A percentile compares a stretch with the other conserved stretches of the same genome.
phyloP scores from a whole-genome alignment of 2,797 vertebrate species.

The Cyprinodon diabolis region DNA sequence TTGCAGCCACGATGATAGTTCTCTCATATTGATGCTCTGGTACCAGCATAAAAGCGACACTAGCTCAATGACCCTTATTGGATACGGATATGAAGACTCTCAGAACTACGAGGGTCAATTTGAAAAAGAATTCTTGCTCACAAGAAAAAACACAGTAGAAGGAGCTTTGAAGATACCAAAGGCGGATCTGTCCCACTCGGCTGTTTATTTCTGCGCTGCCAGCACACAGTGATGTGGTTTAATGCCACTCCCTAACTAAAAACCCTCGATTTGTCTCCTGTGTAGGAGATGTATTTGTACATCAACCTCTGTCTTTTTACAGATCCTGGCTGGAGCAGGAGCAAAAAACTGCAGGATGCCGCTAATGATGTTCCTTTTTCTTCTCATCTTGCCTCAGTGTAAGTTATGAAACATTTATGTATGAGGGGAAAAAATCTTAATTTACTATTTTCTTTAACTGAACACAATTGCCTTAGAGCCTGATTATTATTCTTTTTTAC shows the following conservation, averaged over 20 bases:
- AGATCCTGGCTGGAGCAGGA: conserved; percentile 1
- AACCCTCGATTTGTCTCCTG: background rate
- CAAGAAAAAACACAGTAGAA: fast-evolving
- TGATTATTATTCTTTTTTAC: background rate
- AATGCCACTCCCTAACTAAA: conserved; percentile 32
- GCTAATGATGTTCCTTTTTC: conserved; percentile 12
- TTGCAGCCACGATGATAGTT: conserved; percentile 44
- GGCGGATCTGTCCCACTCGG: conserved; percentile 23
- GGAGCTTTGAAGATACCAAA: conserved; percentile 44
- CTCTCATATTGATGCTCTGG: conserved; percentile 44
- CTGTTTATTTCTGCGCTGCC: conserved; percentile 65
- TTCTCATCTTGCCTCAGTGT: conserved; percentile 46
- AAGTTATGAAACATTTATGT: background rate
- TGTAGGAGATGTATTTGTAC: background rate
- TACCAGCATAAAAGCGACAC: conserved; percentile 45
- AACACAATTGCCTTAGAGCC: background rate
- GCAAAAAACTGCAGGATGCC: conserved; percentile 15
- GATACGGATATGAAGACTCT: background rate
- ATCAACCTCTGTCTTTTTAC: background rate
- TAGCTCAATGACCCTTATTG: conserved; percentile 49
- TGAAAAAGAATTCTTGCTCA: background rate
- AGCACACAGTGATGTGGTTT: conserved; percentile 50
- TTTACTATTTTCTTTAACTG: background rate
- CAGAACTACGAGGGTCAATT: conserved; percentile 30
- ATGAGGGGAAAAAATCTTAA: no score